A percentile compares a stretch with the other conserved stretches of the same genome.
phyloP scores from a whole-genome alignment of 2,113 vertebrate genomes.

The Halichoerus grypus region DNA sequence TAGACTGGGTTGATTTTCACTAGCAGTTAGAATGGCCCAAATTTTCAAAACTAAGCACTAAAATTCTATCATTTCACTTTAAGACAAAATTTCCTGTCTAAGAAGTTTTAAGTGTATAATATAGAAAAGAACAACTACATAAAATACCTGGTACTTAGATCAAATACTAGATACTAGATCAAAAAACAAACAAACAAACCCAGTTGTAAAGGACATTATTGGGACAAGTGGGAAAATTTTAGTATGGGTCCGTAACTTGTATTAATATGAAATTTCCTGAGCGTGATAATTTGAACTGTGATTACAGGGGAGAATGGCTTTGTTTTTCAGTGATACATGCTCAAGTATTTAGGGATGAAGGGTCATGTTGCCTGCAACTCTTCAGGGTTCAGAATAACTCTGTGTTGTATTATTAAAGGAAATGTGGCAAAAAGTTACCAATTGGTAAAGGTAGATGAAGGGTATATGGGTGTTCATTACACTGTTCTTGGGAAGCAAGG shows the following conservation, averaged over 20 bases:
- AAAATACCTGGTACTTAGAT: not conserved
- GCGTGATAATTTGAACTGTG: not conserved
- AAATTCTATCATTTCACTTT: not conserved
- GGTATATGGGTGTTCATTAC: not conserved
- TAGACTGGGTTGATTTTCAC: not conserved
- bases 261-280: not conserved
- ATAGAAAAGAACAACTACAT: not conserved
- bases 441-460: not conserved
- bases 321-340: not conserved
- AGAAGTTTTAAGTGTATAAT: not conserved
- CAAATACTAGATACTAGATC: not conserved
- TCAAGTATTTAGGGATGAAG: not conserved
- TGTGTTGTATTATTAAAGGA: not conserved
- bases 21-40: not conserved
- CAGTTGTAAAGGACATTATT: not conserved
- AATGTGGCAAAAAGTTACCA: not conserved
- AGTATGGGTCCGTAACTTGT: not conserved
- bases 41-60: not conserved
- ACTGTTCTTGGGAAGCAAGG: not conserved
- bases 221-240: not conserved
- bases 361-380: not conserved
- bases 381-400: not conserved
- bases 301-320: not conserved
- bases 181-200: not conserved
- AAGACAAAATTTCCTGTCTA: not conserved